phyloP scores from a whole-genome alignment of 2,113 vertebrate species.

The Leptosomus discolor region DNA sequence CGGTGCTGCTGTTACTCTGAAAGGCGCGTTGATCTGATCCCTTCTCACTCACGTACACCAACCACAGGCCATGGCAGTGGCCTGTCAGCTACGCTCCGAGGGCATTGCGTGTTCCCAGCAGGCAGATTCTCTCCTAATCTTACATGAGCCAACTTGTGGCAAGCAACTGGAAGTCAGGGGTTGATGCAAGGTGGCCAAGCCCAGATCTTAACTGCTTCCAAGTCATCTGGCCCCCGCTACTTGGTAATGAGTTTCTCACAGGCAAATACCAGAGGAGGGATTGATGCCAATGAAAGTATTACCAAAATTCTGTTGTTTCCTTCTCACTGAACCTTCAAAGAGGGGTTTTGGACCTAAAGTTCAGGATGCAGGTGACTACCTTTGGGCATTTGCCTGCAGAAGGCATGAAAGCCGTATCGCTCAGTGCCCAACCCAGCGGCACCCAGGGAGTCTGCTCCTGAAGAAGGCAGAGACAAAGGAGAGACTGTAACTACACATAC shows the following conservation, averaged over 20 bases:
- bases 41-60: not conserved
- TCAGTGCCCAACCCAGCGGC: not conserved
- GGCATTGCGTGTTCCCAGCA: not conserved
- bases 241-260: not conserved
- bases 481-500: not conserved
- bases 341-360: not conserved
- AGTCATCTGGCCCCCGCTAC: not conserved
- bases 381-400: not conserved
- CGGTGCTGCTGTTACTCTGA: not conserved
- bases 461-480: not conserved
- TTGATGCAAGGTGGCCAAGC: slow-evolving; percentile 41
- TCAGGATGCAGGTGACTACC: not conserved
- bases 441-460: not conserved
- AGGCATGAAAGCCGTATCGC: not conserved
- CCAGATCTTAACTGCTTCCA: not conserved
- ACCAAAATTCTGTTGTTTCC: not conserved
- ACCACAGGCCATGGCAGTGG: not conserved
- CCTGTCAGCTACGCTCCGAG: not conserved
- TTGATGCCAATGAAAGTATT: not conserved
- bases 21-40: not conserved
- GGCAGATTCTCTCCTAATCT: not conserved
- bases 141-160: not conserved
- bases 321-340: not conserved
- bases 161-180: not conserved
- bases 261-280: slow-evolving; percentile 7